Evolutionary conservation across 2,797 vertebrate species (phyloP), one percentile per base, ranked within the genome.

Genomic region (Crocodylus rhombifer): DNA sequence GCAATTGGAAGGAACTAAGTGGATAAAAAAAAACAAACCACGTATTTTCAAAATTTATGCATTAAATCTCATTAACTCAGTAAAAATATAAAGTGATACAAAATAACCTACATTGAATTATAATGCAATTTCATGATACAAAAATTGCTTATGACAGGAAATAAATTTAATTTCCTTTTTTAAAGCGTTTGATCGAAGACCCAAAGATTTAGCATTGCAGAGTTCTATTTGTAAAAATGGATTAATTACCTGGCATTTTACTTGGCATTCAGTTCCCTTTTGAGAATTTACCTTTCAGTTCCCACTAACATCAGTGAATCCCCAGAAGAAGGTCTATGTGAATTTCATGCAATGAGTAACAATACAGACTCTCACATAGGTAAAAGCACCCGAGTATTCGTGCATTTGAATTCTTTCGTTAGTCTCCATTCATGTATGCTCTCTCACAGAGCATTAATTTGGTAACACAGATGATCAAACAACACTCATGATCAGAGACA

Each of bases 341-440:
- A 94, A 97, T 96, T 92, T 95, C 83, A 95, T 77, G 80, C 91
- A 74, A 80, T 17, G 33, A 69, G 57, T 18, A 33, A 82, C n/a
- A 91, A 88, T 63, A 87, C 9, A 69, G 21, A 82, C 64, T 63
- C 82, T 80, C 74, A 80, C 23, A 83, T 91, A 81, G 88, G 62
- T 33, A 56, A 73, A 96, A 92, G 79, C 71, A 57, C 78, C 56
- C 55, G 85, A 28, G 79, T 91, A 95, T 89, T 79, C 63, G 82
- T 64, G 74, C 17, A 94, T 87, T 51, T 67, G 57, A n/a, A 91
- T 80, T 92, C 84, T 95, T 92, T 64, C 13, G 92, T 65, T 85
- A 82, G 80, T 74, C 89, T 86, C n/a, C 51, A 86, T 88, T 92
- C 67, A 91, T 62, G 28, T 14, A 4, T 33, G 26, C 58, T 77